Evolutionary conservation across 2,113 vertebrate species (phyloP), one percentile per base, ranked within the genome.

Genomic region (Oryzias celebensis): DNA sequence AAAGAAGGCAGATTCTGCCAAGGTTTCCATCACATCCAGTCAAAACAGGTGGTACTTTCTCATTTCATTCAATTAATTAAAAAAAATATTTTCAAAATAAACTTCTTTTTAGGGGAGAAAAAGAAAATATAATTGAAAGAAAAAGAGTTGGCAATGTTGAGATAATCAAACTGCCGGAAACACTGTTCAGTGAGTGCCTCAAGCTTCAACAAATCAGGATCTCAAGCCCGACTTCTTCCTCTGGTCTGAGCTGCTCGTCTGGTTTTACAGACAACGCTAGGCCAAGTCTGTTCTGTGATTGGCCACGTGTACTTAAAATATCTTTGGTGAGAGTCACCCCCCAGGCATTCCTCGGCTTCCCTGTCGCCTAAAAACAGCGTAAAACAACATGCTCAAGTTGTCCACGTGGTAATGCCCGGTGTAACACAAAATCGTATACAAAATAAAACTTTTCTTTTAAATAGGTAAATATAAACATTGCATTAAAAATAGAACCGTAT

Each of bases 361-460:
- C 65, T 76, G 83, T 77, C 78, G 46, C 67, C 73, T 75, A 55
- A 70, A 69, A 82, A 80, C 76, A 82, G 74, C 69, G 66, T 80
- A 81, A 86, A 77, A 71, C 67, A 70, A 83, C 78, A 87, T 81
- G 82, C 78, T 64, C 23, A 82, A 65, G 84, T 80, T 31, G 51
- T 85, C 72, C 75, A 75, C 48, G 70, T 74, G 64, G 77, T 85
- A 92, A 91, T 89, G 89, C 90, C 89, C 85, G 73, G 80, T 61
- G 81, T 74, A 78, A 85, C 80, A 84, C 22, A 73, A 86, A 94
- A 95, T 92, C 93, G 94, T 98, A 98, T 97, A 99, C 95, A 99
- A 98, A 99, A 98, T 98, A 99, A 98, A 97, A 98, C 98, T 95
- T 95, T 95, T 94, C 80, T 92, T 87, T 99, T 99, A 99, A 99